These are phyloP conservation scores for Entomobrya proxima DNA, from an alignment of 2,888 invertebrate genomes.

Conservation along the genomic window DNA sequence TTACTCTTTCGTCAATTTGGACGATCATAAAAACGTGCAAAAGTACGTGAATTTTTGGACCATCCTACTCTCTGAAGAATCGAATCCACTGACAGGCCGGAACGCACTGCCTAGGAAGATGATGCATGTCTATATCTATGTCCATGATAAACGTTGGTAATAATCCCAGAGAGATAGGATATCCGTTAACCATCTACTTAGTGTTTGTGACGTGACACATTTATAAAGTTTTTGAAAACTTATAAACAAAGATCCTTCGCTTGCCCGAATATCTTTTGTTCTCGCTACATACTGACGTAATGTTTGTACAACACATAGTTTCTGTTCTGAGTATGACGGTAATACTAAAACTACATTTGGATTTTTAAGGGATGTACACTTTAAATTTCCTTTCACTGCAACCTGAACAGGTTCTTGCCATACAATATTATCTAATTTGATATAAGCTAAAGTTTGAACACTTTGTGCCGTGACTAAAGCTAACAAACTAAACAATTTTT, in stretches of 20 bases:
- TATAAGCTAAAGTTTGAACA: conserved; percentile 45
- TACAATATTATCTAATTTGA: conserved; percentile 37
- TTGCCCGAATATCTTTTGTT: background rate
- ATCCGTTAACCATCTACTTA: conserved; percentile 25
- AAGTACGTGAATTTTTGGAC: background rate
- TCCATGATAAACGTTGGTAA: background rate
- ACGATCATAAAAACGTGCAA: conserved; percentile 2
- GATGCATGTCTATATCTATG: conserved; percentile 33
- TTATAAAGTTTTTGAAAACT: background rate
- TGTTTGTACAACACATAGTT: background rate
- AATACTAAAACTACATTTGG: conserved; percentile 37
- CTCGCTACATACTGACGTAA: background rate
- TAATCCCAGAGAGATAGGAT: background rate
- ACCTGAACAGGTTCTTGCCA: background rate
- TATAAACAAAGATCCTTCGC: background rate
- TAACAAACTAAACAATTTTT: conserved; percentile 27
- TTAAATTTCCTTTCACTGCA: background rate
- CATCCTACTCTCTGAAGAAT: conserved; percentile 9
- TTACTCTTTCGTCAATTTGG: conserved; percentile 11
- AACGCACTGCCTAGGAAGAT: conserved; percentile 9
- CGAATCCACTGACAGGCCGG: background rate
- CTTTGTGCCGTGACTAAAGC: conserved; percentile 54
- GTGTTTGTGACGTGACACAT: background rate
- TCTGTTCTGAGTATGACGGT: background rate
- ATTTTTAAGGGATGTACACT: background rate